Conservation (phyloP, 2,797 vertebrate genomes). For the Heliangelus exortis region DNA sequence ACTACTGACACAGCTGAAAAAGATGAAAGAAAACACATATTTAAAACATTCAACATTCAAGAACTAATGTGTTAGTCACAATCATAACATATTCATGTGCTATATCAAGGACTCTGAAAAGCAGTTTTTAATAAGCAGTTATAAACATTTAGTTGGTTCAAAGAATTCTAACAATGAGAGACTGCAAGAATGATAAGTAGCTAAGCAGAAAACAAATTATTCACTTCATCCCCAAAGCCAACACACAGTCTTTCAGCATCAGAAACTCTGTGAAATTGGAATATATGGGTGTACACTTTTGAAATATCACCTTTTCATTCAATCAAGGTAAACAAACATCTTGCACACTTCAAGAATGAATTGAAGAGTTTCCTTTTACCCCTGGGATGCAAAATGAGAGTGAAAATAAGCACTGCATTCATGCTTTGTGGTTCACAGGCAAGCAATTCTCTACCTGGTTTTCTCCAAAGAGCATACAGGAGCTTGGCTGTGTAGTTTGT, state of each 20-base stretch:
- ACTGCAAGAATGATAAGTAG: slow-evolving; percentile 10
- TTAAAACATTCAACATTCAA: not conserved
- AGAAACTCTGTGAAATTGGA: slow-evolving; percentile 12
- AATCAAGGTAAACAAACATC: slow-evolving; percentile 33
- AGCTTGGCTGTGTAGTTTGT: not conserved
- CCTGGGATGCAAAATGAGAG: slow-evolving; percentile 19
- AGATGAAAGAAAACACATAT: not conserved
- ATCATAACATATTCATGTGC: not conserved
- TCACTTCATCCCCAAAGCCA: slow-evolving; percentile 1
- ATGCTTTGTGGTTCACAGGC: not conserved
- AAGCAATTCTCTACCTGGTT: not conserved
- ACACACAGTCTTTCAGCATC: not conserved
- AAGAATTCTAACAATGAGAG: slow-evolving; percentile 6
- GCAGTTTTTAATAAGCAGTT: slow-evolving; percentile 18
- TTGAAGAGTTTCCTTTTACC: slow-evolving; percentile 34
- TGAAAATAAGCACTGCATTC: not conserved
- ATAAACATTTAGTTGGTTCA: not conserved
- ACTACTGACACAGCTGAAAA: not conserved
- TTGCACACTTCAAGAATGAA: slow-evolving; percentile 1
- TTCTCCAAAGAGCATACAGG: not conserved
- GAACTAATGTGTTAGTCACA: not conserved
- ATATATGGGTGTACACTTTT: not conserved
- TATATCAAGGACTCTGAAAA: not conserved
- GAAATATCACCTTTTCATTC: slow-evolving; percentile 22
- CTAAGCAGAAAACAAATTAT: not conserved